phyloP scores from a whole-genome alignment of 2,797 vertebrate genomes.

The Fistularia tabacaria region DNA sequence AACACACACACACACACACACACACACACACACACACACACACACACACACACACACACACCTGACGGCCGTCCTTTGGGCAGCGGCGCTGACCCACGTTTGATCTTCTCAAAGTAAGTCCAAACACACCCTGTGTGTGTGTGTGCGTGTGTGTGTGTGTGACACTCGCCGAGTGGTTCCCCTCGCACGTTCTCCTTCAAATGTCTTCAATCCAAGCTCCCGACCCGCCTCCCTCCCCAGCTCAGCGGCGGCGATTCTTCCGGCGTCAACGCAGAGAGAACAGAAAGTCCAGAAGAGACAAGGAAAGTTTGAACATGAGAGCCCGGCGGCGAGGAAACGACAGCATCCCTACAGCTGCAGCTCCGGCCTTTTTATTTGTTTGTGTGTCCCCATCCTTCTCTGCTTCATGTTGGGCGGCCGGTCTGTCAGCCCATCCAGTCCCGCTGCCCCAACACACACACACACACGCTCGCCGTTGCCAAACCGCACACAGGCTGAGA shows the following conservation, averaged over 20 bases:
- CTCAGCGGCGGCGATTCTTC: too few relatives aligned
- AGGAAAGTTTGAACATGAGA: too few relatives aligned
- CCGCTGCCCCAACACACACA: too few relatives aligned
- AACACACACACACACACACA: conserved; percentile 56
- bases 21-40: conserved; percentile 42
- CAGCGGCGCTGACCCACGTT: too few relatives aligned
- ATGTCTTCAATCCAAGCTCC: neutral
- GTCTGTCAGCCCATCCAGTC: conserved; percentile 13
- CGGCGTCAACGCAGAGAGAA: too few relatives aligned
- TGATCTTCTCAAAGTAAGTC: conserved; percentile 36
- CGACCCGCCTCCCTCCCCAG: too few relatives aligned
- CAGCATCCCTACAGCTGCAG: conserved; percentile 23
- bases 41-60: conserved; percentile 54
- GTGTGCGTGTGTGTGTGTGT: conserved; percentile 7
- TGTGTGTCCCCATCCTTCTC: conserved; percentile 20
- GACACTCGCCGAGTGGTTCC: conserved; percentile 16
- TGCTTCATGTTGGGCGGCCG: conserved; percentile 5
- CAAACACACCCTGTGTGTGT: conserved; percentile 16
- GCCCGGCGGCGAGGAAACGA: neutral
- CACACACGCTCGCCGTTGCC: conserved; percentile 28
- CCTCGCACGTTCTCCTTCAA: too few relatives aligned
- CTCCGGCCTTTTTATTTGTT: conserved; percentile 28
- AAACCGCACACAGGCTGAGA: conserved; percentile 42
- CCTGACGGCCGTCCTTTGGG: neutral
- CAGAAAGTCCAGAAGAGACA: too few relatives aligned